Evolutionary conservation across 2,113 vertebrate genomes (phyloP), one percentile per base, ranked within the genome.

Genomic region (Lepisosteus oculatus): DNA sequence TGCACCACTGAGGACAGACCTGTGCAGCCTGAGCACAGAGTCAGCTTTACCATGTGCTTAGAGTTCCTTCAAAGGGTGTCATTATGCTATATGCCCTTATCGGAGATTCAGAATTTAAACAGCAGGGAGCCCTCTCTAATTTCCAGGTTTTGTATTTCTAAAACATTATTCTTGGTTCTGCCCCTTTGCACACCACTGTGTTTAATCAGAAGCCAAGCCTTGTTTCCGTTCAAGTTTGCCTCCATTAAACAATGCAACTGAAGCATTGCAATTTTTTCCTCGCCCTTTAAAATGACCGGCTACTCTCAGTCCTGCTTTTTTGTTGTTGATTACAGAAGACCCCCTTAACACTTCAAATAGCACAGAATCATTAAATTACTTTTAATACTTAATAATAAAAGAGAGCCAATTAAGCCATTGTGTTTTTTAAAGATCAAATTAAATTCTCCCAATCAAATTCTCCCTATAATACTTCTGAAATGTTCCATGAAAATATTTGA

Each of bases 71-170:
- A 66, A 47, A 66, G 43, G 43, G 13, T 42, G 43, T 43, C 64
- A 6, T 51, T 66, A 44, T 14, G 42, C 41, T 13, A 15, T 56
- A 43, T 12, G 56, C 14, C 4, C 42, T 55, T 55, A 67, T 41
- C 4, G 43, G 3, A n/a, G 3, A 8, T 17, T 67, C 66, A 29
- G 47, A 55, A 3, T n/a, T n/a, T 11, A 41, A 15, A 14, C 44
- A 54, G 14, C 44, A 17, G 66, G 66, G 66, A 45, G 47, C 65
- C 65, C 65, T n/a, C 65, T 15, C 14, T 5, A 65, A 45, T 47
- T 45, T 43, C 65, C 44, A 45, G 66, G 66, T 51, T 67, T 54
- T 54, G 66, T 11, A 67, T 67, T 55, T 54, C 66, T 67, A 67
- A 55, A 55, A 55, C 45, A 67, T 41, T 41, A 54, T 67, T 67